phyloP scores from a whole-genome alignment of 2,797 vertebrate genomes.

The Sebastes reedi region DNA sequence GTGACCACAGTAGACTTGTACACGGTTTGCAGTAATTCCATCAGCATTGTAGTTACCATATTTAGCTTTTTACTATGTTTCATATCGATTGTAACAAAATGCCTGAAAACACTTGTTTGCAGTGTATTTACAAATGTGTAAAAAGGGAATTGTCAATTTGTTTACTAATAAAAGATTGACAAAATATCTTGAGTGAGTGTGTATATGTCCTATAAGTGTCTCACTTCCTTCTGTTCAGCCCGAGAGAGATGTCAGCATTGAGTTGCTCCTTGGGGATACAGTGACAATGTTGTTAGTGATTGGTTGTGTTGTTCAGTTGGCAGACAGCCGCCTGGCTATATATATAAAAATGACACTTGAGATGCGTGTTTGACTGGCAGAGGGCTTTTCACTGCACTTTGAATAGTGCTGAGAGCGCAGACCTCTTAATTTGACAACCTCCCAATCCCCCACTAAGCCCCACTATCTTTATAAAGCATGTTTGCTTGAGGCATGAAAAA shows the following conservation, averaged over 20 bases:
- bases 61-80: slow-evolving; percentile 76
- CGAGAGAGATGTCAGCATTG: slow-evolving; percentile 7
- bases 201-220: neutral
- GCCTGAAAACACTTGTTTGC: slow-evolving; percentile 71
- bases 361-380: slow-evolving; percentile 53
- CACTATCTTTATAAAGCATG: neutral
- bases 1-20: slow-evolving; percentile 54
- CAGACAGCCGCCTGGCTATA: slow-evolving; percentile 53
- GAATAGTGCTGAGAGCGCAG: slow-evolving; percentile 51
- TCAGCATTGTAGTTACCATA: slow-evolving; percentile 71
- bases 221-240: neutral
- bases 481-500: neutral
- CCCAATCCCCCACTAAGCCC: neutral
- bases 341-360: slow-evolving; percentile 71
- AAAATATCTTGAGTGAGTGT: neutral
- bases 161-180: slow-evolving; percentile 80
- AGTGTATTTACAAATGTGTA: slow-evolving; percentile 76
- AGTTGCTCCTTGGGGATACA: slow-evolving; percentile 30
- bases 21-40: slow-evolving; percentile 60
- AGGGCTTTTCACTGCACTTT: slow-evolving; percentile 54
- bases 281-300: slow-evolving; percentile 52
- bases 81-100: slow-evolving; percentile 74
- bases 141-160: slow-evolving; percentile 79
- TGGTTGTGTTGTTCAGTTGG: slow-evolving; percentile 40
- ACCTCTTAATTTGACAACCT: slow-evolving; percentile 9